Percentiles rank a stretch among this genome's conserved stretches.
Conservation (phyloP, 2,113 vertebrate species). For the Clupea harengus region DNA sequence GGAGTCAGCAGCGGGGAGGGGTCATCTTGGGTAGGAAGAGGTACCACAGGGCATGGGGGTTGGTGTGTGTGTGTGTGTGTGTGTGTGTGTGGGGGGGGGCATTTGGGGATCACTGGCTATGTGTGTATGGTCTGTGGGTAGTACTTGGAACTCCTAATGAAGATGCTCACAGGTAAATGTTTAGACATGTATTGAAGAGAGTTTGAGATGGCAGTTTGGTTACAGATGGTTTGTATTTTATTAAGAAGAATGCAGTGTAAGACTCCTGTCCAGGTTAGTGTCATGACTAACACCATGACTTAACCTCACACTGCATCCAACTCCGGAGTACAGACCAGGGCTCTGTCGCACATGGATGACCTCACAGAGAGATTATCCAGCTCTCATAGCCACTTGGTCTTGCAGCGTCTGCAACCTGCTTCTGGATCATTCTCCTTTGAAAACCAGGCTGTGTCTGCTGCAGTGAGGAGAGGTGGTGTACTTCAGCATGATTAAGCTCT, state of each 20-base stretch:
- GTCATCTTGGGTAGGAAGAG: conserved; percentile 14
- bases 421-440: not conserved
- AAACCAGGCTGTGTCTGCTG: not conserved
- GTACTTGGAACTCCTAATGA: not conserved
- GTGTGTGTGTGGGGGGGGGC: too few species aligned
- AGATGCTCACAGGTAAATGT: not conserved
- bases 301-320: not conserved
- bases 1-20: not conserved
- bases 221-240: not conserved
- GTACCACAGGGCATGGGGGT: not conserved
- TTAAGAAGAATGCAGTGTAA: not conserved
- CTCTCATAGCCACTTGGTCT: not conserved
- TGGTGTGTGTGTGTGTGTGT: too few species aligned
- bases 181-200: not conserved
- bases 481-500: not conserved
- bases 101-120: not conserved
- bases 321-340: not conserved
- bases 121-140: not conserved
- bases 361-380: not conserved
- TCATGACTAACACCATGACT: not conserved
- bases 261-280: not conserved
- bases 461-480: not conserved
- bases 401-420: not conserved
- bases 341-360: not conserved
- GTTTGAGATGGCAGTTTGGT: not conserved